These are phyloP conservation scores for Scaptomyza reducta DNA, from an alignment of 2,888 invertebrate genomes.

Conservation along the genomic window DNA sequence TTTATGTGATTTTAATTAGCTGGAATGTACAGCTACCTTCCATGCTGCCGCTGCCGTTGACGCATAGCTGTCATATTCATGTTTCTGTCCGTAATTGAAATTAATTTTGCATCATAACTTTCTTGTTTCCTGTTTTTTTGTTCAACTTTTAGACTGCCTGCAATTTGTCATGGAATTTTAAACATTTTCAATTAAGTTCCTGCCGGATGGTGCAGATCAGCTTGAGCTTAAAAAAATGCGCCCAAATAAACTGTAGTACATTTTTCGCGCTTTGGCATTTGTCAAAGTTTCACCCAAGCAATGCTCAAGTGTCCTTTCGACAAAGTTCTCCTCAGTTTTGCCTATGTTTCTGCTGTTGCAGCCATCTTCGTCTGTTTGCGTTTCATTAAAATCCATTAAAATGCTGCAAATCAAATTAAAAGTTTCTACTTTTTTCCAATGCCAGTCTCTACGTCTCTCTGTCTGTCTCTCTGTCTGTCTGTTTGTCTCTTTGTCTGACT, in stretches of 20 bases:
- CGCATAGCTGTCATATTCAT: slow-evolving; percentile 78
- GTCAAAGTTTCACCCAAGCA: slow-evolving; percentile 67
- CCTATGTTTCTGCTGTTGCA: slow-evolving; percentile 20
- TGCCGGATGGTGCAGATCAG: slow-evolving; percentile 57
- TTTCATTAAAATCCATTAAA: slow-evolving; percentile 81
- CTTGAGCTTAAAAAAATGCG: slow-evolving; percentile 58
- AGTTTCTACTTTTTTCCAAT: slow-evolving; percentile 68
- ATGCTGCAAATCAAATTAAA: slow-evolving; percentile 82
- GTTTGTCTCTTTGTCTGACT: too few relatives aligned
- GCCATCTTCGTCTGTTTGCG: slow-evolving; percentile 73
- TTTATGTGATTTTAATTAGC: slow-evolving; percentile 79
- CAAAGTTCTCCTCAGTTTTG: slow-evolving; percentile 40
- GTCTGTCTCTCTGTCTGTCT: slow-evolving; percentile 20
- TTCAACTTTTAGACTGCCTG: slow-evolving; percentile 20
- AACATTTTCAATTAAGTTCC: slow-evolving; percentile 76
- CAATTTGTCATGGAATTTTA: slow-evolving; percentile 75
- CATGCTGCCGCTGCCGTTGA: slow-evolving; percentile 36
- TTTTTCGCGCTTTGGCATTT: slow-evolving; percentile 80
- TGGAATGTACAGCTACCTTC: slow-evolving; percentile 26
- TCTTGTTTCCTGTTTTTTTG: slow-evolving; percentile 10
- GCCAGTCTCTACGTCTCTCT: slow-evolving; percentile 21
- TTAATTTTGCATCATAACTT: slow-evolving; percentile 72
- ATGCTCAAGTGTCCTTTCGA: slow-evolving; percentile 71
- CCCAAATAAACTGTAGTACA: slow-evolving; percentile 69
- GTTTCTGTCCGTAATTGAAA: slow-evolving; percentile 76